Base-by-base conservation (phyloP, 2,113 vertebrate species). In the Lepisosteus oculatus region DNA sequence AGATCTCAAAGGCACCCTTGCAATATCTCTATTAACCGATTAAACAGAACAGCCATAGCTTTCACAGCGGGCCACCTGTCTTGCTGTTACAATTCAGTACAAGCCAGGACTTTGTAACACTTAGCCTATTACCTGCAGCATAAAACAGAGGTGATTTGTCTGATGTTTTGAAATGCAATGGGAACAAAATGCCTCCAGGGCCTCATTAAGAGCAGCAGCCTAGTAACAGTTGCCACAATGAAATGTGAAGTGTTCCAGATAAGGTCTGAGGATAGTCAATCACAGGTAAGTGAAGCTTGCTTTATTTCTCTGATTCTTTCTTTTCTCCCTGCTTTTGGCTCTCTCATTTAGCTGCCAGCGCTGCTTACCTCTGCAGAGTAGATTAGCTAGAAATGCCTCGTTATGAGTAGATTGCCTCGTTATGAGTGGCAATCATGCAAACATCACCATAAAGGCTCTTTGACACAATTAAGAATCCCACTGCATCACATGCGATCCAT, bases 241-340 rank as follows among this genome's bases (percentile, higher is more conserved):
- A 13, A 41, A n/a, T 44, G 54, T 42, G 45, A 54, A 61, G 68
- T 51, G 67, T 66, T 41, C 55, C n/a, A 47, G 47, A 55, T 71
- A 56, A 43, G 6, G 69, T 41, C 63, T 57, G 45, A 13, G 62
- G 67, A 65, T n/a, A 59, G 42, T 68, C 57, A 72, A 73, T 71
- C 67, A 47, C 65, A 72, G 70, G 59, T 76, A 57, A 76, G 41
- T 17, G 13, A 29, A 62, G 56, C 42, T 55, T 43, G 54, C 51
- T 64, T 43, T 29, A 29, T 61, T 72, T 65, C 1, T 51, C 9
- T 51, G 5, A 5, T 51, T 51, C 5, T 51, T 51, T 51, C 5
- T 51, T 51, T 51, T 9, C 47, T 51, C 5, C 47, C 9, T 29
- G 29, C 29, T 29, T 29, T 29, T 29, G 29, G 29, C 29, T 29